Evolutionary conservation across 2,888 invertebrate species (phyloP), one percentile per base, ranked within the genome.

Genomic region (Baccha elongata): DNA sequence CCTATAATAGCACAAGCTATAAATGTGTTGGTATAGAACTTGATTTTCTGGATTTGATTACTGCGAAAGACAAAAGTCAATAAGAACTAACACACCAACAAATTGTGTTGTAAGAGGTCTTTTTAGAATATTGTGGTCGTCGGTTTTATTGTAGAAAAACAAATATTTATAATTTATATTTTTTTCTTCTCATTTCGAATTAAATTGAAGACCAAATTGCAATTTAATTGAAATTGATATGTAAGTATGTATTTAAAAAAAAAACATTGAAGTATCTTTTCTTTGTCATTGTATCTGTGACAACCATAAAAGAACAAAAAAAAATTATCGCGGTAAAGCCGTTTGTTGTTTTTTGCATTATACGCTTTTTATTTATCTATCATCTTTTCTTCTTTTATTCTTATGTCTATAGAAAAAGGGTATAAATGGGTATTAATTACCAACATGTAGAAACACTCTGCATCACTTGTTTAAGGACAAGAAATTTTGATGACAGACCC

Each of bases 221-320:
- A 68, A 73, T 62, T 73, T 48, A 62, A 79, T 79, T 73, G 73
- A 68, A 62, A 60, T 62, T 26, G 60, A 73, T 73, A 68, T 53
- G n/a, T n/a, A n/a, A n/a, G n/a, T n/a, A n/a, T n/a, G n/a, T n/a
- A n/a, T n/a, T n/a, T n/a, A n/a, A n/a, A n/a, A n/a, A n/a, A n/a
- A n/a, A n/a, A n/a, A n/a, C n/a, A n/a, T n/a, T n/a, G n/a, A n/a
- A n/a, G n/a, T 23, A 23, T 64, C n/a, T 64, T 23, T 13, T 64
- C 7, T 37, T 48, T 37, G 13, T 37, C 3, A 19, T 19, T 17
- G 5, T 2, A n/a, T 44, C 46, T 19, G 10, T 48, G 19, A n/a
- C 10, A 40, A 17, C 42, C 60, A 35, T 21, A 23, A 13, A 7
- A 37, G 6, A 40, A 40, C 19, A 55, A 13, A 19, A 48, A 13